Conservation (phyloP, 2,113 vertebrate species). For the Phoxinus phoxinus region DNA sequence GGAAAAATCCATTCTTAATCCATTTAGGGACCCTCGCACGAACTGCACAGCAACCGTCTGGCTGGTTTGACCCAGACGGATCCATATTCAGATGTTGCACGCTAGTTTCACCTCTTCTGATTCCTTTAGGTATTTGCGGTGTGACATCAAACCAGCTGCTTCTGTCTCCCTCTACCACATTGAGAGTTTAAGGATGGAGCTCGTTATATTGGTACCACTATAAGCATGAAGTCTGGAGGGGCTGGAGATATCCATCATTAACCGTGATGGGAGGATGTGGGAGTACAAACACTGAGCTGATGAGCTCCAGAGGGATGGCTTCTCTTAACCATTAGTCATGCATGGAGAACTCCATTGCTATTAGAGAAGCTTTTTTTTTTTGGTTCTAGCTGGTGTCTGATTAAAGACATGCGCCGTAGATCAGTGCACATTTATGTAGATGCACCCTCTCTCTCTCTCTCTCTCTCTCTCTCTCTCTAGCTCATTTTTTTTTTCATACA, state of each 20-base stretch:
- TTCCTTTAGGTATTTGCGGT: not conserved
- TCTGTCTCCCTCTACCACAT: slow-evolving; percentile 17
- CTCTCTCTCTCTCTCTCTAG: not conserved
- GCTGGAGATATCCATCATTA: slow-evolving; percentile 53
- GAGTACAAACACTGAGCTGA: slow-evolving; percentile 33
- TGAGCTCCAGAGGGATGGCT: slow-evolving; percentile 40
- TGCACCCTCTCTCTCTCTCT: not conserved
- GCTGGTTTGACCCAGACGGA: slow-evolving; percentile 1
- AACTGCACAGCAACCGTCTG: not conserved
- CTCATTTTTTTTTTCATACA: not conserved
- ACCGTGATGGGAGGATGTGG: slow-evolving; percentile 36
- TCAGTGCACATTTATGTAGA: slow-evolving; percentile 13
- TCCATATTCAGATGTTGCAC: slow-evolving; percentile 11
- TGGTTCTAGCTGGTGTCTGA: slow-evolving; percentile 8
- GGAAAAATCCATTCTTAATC: slow-evolving; percentile 30
- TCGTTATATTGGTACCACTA: slow-evolving; percentile 23
- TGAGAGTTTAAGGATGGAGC: slow-evolving; percentile 17
- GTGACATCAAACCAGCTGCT: not conserved
- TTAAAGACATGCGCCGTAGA: slow-evolving; percentile 38
- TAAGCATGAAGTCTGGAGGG: slow-evolving; percentile 43
- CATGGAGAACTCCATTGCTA: slow-evolving; percentile 43
- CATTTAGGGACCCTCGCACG: slow-evolving; percentile 16
- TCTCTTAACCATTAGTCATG: slow-evolving; percentile 55
- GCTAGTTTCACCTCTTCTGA: slow-evolving; percentile 11
- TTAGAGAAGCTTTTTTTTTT: slow-evolving; percentile 30